Base-by-base conservation (phyloP, 2,797 vertebrate genomes). In the Antrozous pallidus region DNA sequence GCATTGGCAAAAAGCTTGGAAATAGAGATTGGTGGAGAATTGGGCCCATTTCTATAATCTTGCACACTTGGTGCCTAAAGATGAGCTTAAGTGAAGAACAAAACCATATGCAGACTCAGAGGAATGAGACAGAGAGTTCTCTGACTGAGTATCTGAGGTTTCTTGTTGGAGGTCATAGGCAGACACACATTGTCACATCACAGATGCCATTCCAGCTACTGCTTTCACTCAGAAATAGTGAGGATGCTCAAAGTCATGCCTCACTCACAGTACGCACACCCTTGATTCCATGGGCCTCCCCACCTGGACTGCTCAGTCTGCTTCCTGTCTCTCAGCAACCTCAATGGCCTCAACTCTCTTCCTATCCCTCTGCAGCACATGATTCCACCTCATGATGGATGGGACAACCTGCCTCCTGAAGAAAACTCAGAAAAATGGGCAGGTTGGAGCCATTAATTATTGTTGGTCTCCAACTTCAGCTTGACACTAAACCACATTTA, bases 201-300 rank as follows among this genome's bases (percentile, higher is more conserved):
- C 31, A 56, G 67, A 16, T 6, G 4, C 18, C 11, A 10, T 40
- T 42, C 26, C 3, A 3, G 56, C 61, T 51, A 11, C 9, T 45
- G 8, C 7, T 75, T 8, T 71, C 40, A 8, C 42, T 33, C 22
- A 10, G 58, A 75, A 89, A 51, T 12, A 12, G 4, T 33, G 26
- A 45, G 24, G 56, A 38, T 0, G 26, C 58, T 3, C 33, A 2
- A 31, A 26, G 63, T 20, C 56, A 11, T 0, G 0, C 2, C 42
- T 28, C 14, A 28, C 14, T 74, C 11, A 24, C 8, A 3, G 1
- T 3, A 0, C n/a, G 63, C 31, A 17, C 1, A 0, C 54, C 33
- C 40, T 10, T 36, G 45, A 22, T 36, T 49, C 54, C 56, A 5
- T 0, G 0, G 77, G 26, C 45, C 26, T 45, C 13, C 14, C n/a